Evolutionary conservation across 1,140 invertebrate species (phyloP).

Genomic region (Drosophila kurseongensis): DNA sequence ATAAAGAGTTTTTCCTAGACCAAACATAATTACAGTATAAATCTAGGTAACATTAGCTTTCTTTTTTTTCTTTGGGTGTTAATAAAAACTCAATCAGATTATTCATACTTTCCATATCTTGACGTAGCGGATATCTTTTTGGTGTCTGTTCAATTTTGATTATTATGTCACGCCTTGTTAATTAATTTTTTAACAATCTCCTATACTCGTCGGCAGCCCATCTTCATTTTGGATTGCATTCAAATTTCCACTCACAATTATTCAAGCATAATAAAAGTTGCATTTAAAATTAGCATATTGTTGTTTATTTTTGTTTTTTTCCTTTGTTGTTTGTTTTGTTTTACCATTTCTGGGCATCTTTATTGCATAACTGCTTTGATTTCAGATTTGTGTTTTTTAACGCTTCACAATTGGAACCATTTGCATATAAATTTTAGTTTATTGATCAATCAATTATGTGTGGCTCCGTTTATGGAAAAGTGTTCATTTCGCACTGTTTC

Average conservation of each 20-base stretch:
- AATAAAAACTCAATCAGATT: slow-evolving; percentile 9
- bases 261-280: slow-evolving; percentile 63
- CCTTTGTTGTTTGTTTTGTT: slow-evolving; percentile 27
- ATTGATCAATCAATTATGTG: slow-evolving; percentile 70
- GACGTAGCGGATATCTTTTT: slow-evolving; percentile 19
- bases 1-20: slow-evolving; percentile 48
- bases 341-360: slow-evolving; percentile 14
- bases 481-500: slow-evolving; percentile 49
- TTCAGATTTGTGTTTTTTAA: slow-evolving; percentile 59
- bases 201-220: slow-evolving; percentile 43
- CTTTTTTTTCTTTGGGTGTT: not conserved
- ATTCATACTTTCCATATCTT: slow-evolving; percentile 40
- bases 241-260: slow-evolving; percentile 69
- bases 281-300: slow-evolving; percentile 59
- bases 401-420: slow-evolving; percentile 67
- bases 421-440: slow-evolving; percentile 62
- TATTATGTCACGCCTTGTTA: slow-evolving; percentile 80
- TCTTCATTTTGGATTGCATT: slow-evolving; percentile 54
- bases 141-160: slow-evolving; percentile 39
- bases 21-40: slow-evolving; percentile 39
- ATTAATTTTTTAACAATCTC: slow-evolving; percentile 66
- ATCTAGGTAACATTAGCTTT: slow-evolving; percentile 21
- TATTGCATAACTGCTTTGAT: slow-evolving; percentile 47
- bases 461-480: slow-evolving; percentile 23
- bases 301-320: slow-evolving; percentile 14